Base-by-base conservation (phyloP, 2,888 invertebrate species). In the Cantharis lateralis region DNA sequence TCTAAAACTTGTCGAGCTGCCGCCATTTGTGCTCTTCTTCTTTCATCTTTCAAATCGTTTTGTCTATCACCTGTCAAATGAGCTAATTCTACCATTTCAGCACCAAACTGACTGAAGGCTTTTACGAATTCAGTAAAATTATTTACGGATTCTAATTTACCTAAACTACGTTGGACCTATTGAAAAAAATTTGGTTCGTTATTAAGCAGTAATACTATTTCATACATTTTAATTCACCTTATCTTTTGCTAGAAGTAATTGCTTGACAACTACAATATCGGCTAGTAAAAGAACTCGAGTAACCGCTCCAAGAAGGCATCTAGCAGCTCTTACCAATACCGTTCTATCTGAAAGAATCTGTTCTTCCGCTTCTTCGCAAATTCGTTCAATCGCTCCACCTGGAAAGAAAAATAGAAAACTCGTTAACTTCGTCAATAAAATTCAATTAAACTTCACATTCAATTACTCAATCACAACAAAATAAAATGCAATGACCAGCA, bases 61-160 rank as follows among this genome's bases (percentile, higher is more conserved):
- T 94, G 91, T 79, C 93, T 88, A 85, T 93, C 93, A 61, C 92
- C 98, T 16, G 98, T 97, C 78, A 98, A 91, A 87, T 98, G 96
- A 20, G 99, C 98, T 82, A 99, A 90, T 88, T 99, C 98, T 81
- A 99, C 98, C 98, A 99, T 99, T 88, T 99, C 98, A 18, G 95
- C 95, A 62, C 99, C 99, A 88, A 99, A 99, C 88, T 98, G 97
- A 82, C 98, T 98, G 90, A 99, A 99, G 18, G 98, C 97, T 87
- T 98, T 96, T 75, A 99, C 98, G 88, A 99, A 99, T 89, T 99
- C 99, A 71, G 98, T 97, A 87, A 96, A 96, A 89, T 96, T 96
- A 83, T 95, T 94, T 80, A 96, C 96, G 70, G 95, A 95, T 88
- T 96, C 96, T 84, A 96, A 90, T 77, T 95, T 93, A 83, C 95